phyloP scores from a whole-genome alignment of 2,113 vertebrate species.

The Emydocephalus ijimae region DNA sequence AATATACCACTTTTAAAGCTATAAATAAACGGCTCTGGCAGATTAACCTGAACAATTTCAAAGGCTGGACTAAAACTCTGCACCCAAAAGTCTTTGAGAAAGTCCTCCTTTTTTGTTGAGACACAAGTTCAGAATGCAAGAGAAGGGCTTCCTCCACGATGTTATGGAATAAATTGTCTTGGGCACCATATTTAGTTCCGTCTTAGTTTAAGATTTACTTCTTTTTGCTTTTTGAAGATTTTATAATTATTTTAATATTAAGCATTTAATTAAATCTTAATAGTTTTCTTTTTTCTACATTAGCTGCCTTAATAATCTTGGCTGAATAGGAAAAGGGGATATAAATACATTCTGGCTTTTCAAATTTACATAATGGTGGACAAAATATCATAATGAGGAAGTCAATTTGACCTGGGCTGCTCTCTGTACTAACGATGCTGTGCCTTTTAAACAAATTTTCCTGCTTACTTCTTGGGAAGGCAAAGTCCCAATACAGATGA shows the following conservation, averaged over 20 bases:
- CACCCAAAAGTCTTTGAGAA: not conserved
- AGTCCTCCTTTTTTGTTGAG: not conserved
- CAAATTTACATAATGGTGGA: not conserved
- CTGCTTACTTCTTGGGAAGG: not conserved
- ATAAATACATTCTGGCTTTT: not conserved
- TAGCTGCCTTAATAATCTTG: not conserved
- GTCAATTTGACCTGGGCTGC: not conserved
- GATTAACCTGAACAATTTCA: not conserved
- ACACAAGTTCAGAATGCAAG: not conserved
- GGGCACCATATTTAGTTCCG: not conserved
- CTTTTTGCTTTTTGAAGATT: not conserved
- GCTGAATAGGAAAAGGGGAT: not conserved
- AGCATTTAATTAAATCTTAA: not conserved
- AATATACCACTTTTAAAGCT: not conserved
- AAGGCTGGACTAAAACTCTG: not conserved
- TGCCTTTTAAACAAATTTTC: not conserved
- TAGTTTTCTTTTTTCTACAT: not conserved
- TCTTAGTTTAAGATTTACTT: not conserved
- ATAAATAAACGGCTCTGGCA: not conserved
- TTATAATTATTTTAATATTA: not conserved
- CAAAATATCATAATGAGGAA: not conserved
- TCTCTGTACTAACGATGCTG: not conserved
- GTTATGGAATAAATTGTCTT: not conserved
- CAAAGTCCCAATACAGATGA: not conserved
- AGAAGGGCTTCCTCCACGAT: not conserved